These are phyloP conservation scores for Drosophila borealis DNA, from an alignment of 2,888 invertebrate species.

Conservation along the genomic window DNA sequence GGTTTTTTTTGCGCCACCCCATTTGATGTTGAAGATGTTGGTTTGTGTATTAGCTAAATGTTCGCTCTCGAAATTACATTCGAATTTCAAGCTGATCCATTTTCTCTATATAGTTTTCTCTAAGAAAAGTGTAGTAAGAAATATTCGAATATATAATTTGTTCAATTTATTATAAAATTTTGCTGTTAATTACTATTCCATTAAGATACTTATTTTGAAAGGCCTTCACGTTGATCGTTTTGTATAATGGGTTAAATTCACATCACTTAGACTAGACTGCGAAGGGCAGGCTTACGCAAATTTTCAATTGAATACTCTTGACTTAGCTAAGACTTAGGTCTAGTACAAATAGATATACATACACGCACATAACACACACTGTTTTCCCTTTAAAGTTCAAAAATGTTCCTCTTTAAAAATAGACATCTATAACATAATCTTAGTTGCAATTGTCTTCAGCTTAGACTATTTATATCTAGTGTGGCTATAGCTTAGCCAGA, in stretches of 20 bases:
- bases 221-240: slow-evolving; percentile 48
- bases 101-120: neutral
- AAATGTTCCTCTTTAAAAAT: slow-evolving; percentile 28
- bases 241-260: slow-evolving; percentile 16
- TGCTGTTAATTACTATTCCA: slow-evolving; percentile 17
- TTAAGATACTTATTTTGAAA: slow-evolving; percentile 35
- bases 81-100: neutral
- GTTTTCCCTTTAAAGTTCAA: slow-evolving; percentile 16
- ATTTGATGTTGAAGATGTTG: slow-evolving; percentile 17
- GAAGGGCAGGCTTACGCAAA: slow-evolving; percentile 6
- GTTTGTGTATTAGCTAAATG: slow-evolving; percentile 47
- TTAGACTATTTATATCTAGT: slow-evolving; percentile 15
- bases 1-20: slow-evolving; percentile 61
- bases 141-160: neutral
- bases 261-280: slow-evolving; percentile 6
- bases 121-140: too few species aligned
- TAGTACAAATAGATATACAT: slow-evolving; percentile 41
- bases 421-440: slow-evolving; percentile 34
- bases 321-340: slow-evolving; percentile 36
- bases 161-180: slow-evolving; percentile 22
- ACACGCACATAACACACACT: slow-evolving; percentile 18
- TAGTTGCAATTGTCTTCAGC: slow-evolving; percentile 28
- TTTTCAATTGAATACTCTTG: slow-evolving; percentile 44
- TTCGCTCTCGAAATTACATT: neutral
- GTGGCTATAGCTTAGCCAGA: slow-evolving; percentile 59